phyloP scores from a whole-genome alignment of 2,888 invertebrate genomes.

The Tetramorium bicarinatum region DNA sequence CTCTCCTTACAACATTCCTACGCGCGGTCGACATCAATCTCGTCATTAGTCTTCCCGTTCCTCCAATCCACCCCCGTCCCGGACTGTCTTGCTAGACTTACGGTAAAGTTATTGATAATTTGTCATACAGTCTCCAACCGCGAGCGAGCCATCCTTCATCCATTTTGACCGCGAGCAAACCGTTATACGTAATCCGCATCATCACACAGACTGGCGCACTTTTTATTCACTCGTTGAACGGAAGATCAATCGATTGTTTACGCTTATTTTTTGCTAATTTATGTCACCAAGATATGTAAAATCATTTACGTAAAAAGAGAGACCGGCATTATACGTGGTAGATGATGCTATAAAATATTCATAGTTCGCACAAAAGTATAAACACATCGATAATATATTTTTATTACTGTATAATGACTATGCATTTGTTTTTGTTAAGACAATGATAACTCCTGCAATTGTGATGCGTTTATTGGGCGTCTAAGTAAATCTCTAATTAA shows the following conservation, averaged over 20 bases:
- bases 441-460: not conserved
- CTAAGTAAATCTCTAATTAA: constrained; percentile 1
- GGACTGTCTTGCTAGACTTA: constrained; percentile 72
- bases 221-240: constrained; percentile 53
- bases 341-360: constrained; percentile 10
- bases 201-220: constrained; percentile 44
- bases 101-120: constrained; percentile 80
- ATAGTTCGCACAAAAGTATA: not conserved
- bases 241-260: constrained; percentile 59
- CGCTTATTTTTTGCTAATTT: constrained; percentile 19
- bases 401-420: not conserved
- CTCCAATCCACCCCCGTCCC: constrained; percentile 42
- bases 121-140: constrained; percentile 77
- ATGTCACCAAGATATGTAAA: constrained; percentile 8
- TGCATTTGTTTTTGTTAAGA: not conserved
- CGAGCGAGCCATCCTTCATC: constrained; percentile 76
- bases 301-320: not conserved
- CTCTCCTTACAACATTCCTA: constrained; percentile 71
- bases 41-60: constrained; percentile 78
- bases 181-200: constrained; percentile 58
- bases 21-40: constrained; percentile 74
- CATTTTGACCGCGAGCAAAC: constrained; percentile 58
- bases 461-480: not conserved
- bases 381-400: not conserved
- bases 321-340: not conserved